Conservation (phyloP, 2,797 vertebrate genomes). For the Hippocampus kuda region DNA sequence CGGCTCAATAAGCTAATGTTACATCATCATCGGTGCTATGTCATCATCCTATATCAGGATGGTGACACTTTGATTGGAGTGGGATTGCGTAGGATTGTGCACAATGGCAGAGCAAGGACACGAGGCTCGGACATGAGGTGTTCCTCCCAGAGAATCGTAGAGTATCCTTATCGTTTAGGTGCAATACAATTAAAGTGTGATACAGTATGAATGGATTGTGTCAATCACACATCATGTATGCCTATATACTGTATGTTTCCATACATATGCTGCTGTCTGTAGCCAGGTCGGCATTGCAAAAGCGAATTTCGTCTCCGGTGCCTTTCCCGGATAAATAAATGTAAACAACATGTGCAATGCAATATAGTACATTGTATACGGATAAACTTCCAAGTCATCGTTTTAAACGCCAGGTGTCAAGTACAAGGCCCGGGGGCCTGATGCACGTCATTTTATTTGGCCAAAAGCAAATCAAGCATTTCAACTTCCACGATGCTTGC, state of each 20-base stretch:
- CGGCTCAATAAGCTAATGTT: slow-evolving; percentile 9
- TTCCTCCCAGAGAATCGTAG: slow-evolving; percentile 6
- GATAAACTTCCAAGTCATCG: too few relatives aligned
- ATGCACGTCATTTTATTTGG: too few relatives aligned
- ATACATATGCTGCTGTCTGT: neutral
- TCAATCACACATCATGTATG: too few relatives aligned
- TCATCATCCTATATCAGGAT: slow-evolving; percentile 27
- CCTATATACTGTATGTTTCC: neutral
- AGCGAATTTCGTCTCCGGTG: too few relatives aligned
- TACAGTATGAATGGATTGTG: too few relatives aligned
- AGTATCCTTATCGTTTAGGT: slow-evolving; percentile 15
- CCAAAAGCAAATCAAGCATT: too few relatives aligned
- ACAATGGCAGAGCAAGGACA: slow-evolving; percentile 12
- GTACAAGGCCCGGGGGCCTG: too few relatives aligned
- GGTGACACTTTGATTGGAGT: slow-evolving; percentile 31
- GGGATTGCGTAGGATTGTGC: slow-evolving; percentile 11
- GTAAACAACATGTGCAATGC: too few relatives aligned
- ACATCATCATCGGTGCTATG: slow-evolving; percentile 8
- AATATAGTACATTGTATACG: too few relatives aligned
- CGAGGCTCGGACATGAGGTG: neutral
- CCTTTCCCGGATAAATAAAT: too few relatives aligned
- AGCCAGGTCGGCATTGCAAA: neutral
- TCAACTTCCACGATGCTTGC: too few relatives aligned
- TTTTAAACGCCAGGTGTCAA: too few relatives aligned
- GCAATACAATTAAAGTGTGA: neutral